These are phyloP conservation scores for Apamea epomidion DNA, from an alignment of 2,888 invertebrate species.

Conservation along the genomic window DNA sequence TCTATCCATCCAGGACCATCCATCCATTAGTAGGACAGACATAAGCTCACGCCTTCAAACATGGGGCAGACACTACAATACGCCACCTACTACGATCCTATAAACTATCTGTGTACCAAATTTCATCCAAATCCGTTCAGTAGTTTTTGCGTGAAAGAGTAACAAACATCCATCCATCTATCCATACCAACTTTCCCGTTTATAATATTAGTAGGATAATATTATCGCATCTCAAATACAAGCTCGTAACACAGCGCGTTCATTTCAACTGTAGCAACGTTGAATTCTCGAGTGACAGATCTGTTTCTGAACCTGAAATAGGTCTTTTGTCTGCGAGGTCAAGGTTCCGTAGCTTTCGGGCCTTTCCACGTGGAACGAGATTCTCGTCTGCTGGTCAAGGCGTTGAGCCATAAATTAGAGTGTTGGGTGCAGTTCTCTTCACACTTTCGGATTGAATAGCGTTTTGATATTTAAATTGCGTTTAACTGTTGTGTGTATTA, in stretches of 20 bases:
- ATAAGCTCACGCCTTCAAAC: too few relatives aligned
- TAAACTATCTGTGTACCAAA: too few relatives aligned
- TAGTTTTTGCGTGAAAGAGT: too few relatives aligned
- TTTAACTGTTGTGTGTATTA: not conserved
- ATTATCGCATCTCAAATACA: not conserved
- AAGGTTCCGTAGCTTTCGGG: slow-evolving; percentile 38
- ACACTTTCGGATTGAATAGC: not conserved
- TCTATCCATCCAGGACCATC: too few relatives aligned
- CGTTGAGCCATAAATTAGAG: slow-evolving; percentile 11
- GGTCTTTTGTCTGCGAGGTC: slow-evolving; percentile 46
- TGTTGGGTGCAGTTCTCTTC: not conserved
- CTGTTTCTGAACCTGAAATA: slow-evolving; percentile 43
- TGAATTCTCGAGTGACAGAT: slow-evolving; percentile 20
- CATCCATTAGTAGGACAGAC: too few relatives aligned
- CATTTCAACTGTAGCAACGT: slow-evolving; percentile 2
- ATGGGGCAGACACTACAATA: too few relatives aligned
- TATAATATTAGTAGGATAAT: not conserved
- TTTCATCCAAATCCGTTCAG: too few relatives aligned
- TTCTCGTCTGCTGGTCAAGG: slow-evolving; percentile 31
- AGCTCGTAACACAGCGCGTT: not conserved
- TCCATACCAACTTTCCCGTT: too few relatives aligned
- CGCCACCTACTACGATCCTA: too few relatives aligned
- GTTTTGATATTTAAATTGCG: not conserved
- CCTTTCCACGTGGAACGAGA: slow-evolving; percentile 26
- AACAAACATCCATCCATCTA: too few relatives aligned